Evolutionary conservation across 2,113 vertebrate genomes (phyloP), one percentile per base, ranked within the genome.

Genomic region (Oncorhynchus mykiss): DNA sequence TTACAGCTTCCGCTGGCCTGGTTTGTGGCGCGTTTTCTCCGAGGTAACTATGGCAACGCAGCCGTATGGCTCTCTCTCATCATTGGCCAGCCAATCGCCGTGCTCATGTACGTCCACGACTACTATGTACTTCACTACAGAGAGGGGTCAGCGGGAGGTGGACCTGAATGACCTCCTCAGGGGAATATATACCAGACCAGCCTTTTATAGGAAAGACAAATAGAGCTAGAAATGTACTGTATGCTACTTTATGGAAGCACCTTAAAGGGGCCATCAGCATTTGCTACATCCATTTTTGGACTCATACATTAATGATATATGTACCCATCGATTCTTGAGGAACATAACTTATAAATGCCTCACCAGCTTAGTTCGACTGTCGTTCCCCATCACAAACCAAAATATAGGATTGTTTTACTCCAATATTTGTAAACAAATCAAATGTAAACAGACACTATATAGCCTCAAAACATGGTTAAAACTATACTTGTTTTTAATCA

Each of bases 81-180:
- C 86, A 95, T 98, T 0, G 97, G 97, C 66, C 97, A 98, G 87
- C 97, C 97, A 0, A 89, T 96, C 0, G 96, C 95, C 0, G 92
- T 98, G 75, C 92, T 98, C 54, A 98, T 98, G 97, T 98, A 98
- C 0, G 96, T 98, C 57, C 97, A 98, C 0, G 97, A 98, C 90
- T 98, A 97, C 86, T 98, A 97, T 3, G 95, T 98, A 72, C 90
- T 95, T 39, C 88, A 97, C 89, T 78, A 92, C 2, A 92, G 93
- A 72, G 87, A 88, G 31, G 87, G 88, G 45, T 71, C 60, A 2
- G 70, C 74, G 81, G 78, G 59, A 2, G n/a, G 6, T 22, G 59
- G 59, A 62, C 59, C 59, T 22, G 59, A 62, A 62, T 62, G 59
- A 62, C 59, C 59, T 9, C 6, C 20, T 62, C 59, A 62, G 59